phyloP scores from a whole-genome alignment of 2,888 invertebrate genomes.

The Pyrocoelia pectoralis region DNA sequence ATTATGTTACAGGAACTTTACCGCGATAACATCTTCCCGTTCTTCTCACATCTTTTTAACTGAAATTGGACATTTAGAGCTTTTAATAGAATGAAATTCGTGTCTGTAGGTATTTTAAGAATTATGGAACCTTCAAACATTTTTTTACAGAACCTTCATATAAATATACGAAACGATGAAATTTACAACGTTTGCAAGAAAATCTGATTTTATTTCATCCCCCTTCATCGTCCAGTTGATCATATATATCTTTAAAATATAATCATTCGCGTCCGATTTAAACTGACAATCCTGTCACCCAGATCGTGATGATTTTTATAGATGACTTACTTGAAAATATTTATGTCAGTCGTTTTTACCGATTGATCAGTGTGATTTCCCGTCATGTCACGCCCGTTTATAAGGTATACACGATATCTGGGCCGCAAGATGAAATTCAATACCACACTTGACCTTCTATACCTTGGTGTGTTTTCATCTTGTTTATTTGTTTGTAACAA shows the following conservation, averaged over 20 bases:
- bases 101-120: too few species aligned
- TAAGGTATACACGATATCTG: constrained; percentile 43
- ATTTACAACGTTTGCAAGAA: too few species aligned
- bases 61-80: too few species aligned
- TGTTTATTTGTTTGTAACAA: constrained; percentile 28
- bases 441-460: constrained; percentile 39
- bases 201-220: too few species aligned
- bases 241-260: constrained; percentile 17
- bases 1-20: too few species aligned
- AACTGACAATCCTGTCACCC: constrained; percentile 32
- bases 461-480: background rate
- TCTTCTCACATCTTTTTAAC: too few species aligned
- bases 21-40: too few species aligned
- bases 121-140: too few species aligned
- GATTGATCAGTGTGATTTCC: constrained; percentile 50
- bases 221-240: background rate
- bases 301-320: constrained; percentile 45
- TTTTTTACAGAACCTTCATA: too few species aligned
- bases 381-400: constrained; percentile 47
- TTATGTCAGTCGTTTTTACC: constrained; percentile 44
- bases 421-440: constrained; percentile 39
- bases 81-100: too few species aligned
- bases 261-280: constrained; percentile 26
- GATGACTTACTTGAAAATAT: constrained; percentile 50
- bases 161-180: too few species aligned